Conservation (phyloP, 2,888 invertebrate species). For the Polydrusus cervinus region DNA sequence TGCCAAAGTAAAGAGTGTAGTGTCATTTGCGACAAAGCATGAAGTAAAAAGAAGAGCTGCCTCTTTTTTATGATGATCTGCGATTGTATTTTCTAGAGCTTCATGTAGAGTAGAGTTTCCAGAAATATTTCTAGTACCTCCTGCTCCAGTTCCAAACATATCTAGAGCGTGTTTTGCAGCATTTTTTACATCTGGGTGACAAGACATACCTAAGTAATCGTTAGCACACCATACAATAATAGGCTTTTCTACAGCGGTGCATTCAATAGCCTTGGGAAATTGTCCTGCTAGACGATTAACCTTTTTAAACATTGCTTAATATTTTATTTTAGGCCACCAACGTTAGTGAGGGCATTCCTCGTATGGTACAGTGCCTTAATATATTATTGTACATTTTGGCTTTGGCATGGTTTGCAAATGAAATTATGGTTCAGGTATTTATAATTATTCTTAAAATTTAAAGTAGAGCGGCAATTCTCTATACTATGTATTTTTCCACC, state of each 20-base stretch:
- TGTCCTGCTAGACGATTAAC: conserved; percentile 90
- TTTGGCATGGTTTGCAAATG: background rate
- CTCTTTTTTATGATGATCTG: conserved; percentile 91
- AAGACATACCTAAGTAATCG: conserved; percentile 97
- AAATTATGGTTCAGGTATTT: background rate
- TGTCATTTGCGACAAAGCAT: conserved; percentile 98
- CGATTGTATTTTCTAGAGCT: conserved; percentile 87
- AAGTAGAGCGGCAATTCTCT: too few relatives aligned
- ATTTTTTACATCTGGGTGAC: conserved; percentile 88
- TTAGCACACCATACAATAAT: conserved; percentile 99
- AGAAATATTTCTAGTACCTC: conserved; percentile 97
- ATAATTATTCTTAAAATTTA: background rate
- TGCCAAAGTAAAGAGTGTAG: conserved; percentile 93
- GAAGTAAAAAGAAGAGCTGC: conserved; percentile 94
- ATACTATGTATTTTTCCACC: too few relatives aligned
- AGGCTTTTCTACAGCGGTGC: conserved; percentile 83
- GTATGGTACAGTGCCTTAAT: too few relatives aligned
- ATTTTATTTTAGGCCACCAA: too few relatives aligned
- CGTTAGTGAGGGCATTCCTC: too few relatives aligned
- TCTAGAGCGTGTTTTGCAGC: conserved; percentile 86
- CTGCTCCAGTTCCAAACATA: conserved; percentile 93
- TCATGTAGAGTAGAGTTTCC: conserved; percentile 96
- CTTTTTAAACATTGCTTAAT: conserved; percentile 84
- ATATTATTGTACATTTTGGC: background rate
- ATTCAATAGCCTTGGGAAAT: conserved; percentile 92